phyloP scores from a whole-genome alignment of 2,888 invertebrate species.

The Dione juno region DNA sequence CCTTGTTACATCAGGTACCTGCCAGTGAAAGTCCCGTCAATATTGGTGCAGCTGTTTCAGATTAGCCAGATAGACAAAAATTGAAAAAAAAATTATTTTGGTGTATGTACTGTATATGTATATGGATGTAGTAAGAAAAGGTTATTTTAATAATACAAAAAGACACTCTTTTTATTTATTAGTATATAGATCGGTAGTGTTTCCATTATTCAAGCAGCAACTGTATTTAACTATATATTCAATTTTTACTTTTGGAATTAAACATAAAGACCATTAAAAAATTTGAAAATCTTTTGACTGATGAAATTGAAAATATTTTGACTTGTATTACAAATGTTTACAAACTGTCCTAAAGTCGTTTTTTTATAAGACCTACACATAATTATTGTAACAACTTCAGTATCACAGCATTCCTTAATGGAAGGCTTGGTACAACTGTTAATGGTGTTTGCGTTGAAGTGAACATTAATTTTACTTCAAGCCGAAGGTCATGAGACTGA shows the following conservation, averaged over 20 bases:
- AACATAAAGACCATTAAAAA: too few relatives aligned
- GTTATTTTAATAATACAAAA: too few relatives aligned
- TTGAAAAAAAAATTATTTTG: background rate
- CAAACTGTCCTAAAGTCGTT: background rate
- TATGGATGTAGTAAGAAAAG: too few relatives aligned
- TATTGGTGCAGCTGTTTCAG: too few relatives aligned
- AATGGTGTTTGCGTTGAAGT: conserved; percentile 48
- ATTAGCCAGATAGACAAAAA: too few relatives aligned
- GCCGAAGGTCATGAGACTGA: conserved; percentile 63
- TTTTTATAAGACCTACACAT: background rate
- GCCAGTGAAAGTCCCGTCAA: too few relatives aligned
- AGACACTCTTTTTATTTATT: too few relatives aligned
- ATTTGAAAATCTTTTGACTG: background rate
- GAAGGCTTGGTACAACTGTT: conserved; percentile 34
- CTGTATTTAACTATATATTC: background rate
- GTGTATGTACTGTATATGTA: too few relatives aligned
- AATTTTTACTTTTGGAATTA: too few relatives aligned
- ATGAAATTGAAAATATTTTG: too few relatives aligned
- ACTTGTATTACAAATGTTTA: background rate
- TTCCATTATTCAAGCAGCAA: background rate
- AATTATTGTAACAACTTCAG: background rate
- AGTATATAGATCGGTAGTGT: background rate
- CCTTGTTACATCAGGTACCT: too few relatives aligned
- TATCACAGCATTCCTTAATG: conserved; percentile 19
- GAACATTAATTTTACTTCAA: conserved; percentile 59